Evolutionary conservation across 2,888 invertebrate genomes (phyloP), one percentile per base, ranked within the genome.

Genomic region (Meghimatium bilineatum): DNA sequence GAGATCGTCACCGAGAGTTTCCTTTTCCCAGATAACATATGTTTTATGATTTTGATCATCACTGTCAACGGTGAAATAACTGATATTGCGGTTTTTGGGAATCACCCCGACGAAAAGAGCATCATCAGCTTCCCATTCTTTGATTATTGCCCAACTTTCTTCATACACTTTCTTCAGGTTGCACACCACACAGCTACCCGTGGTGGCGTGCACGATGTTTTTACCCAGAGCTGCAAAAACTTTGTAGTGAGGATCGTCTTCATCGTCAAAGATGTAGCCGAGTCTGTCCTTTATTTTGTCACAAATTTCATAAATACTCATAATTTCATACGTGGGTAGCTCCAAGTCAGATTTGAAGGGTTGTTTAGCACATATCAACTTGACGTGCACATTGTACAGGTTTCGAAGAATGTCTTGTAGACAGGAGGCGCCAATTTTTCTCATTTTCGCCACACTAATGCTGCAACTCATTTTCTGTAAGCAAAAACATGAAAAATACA

Each of bases 321-420:
- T 69, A n/a, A 86, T 86, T 1, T 60, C 80, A 71, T 72, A 85
- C 2, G 78, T 77, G 17, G 88, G 87, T 26, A 88, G 83, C 36
- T 88, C 87, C 1, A 82, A n/a, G 66, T 86, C 75, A 34, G 88
- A 88, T 79, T 86, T 85, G 83, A 88, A 86, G 20, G 85, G 76
- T 17, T 75, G 23, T 14, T 49, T 69, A 29, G 75, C 72, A 63
- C 88, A 86, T 17, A 84, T 72, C 14, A 87, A 67, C 72, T 89
- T 89, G 69, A 85, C 80, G 44, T 86, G 85, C 29, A 89, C 86
- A 67, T 89, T 89, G 84, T 89, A 87, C 52, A 89, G 78, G 82
- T 89, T 89, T 29, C 85, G 78, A 17, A 88, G 80, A 0, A 81
- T 76, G 49, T 87, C 87, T 69, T 88, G 87, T 5, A 87, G 80